Percentiles rank a stretch among this genome's conserved stretches.
Evolutionary conservation across 2,888 invertebrate species (phyloP).

Genomic region (Peribatodes rhomboidaria): DNA sequence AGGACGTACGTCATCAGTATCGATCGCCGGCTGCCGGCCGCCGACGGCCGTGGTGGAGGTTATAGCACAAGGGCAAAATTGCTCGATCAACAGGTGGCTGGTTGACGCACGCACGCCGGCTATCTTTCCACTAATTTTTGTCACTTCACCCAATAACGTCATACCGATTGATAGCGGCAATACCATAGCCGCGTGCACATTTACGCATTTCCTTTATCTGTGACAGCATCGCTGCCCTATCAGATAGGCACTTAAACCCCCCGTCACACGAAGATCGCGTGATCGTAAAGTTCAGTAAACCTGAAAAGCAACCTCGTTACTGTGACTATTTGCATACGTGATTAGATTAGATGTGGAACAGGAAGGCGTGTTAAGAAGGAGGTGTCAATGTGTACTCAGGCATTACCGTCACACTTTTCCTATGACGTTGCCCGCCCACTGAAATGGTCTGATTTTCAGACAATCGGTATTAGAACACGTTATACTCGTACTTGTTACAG

Average conservation of each 20-base stretch:
- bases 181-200: conserved; percentile 35
- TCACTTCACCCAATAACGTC: conserved; percentile 68
- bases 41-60: conserved; percentile 68
- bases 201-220: conserved; percentile 45
- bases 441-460: conserved; percentile 30
- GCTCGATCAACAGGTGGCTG: conserved; percentile 78
- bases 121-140: conserved; percentile 64
- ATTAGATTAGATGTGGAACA: conserved; percentile 41
- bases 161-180: conserved; percentile 49
- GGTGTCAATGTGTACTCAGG: conserved; percentile 37
- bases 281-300: conserved; percentile 43
- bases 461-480: conserved; percentile 28
- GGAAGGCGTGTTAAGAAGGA: conserved; percentile 42
- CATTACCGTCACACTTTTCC: conserved; percentile 34
- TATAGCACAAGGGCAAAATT: conserved; percentile 77
- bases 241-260: conserved; percentile 28
- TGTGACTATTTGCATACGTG: conserved; percentile 36
- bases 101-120: conserved; percentile 76
- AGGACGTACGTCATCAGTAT: conserved; percentile 82
- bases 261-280: conserved; percentile 36
- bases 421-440: conserved; percentile 37
- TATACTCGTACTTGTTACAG: conserved; percentile 1
- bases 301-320: conserved; percentile 39
- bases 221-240: conserved; percentile 41
- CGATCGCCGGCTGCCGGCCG: conserved; percentile 63